Evolutionary conservation across 2,797 vertebrate species (phyloP), one percentile per base, ranked within the genome.

Genomic region (Sebastes kiyomatsui): DNA sequence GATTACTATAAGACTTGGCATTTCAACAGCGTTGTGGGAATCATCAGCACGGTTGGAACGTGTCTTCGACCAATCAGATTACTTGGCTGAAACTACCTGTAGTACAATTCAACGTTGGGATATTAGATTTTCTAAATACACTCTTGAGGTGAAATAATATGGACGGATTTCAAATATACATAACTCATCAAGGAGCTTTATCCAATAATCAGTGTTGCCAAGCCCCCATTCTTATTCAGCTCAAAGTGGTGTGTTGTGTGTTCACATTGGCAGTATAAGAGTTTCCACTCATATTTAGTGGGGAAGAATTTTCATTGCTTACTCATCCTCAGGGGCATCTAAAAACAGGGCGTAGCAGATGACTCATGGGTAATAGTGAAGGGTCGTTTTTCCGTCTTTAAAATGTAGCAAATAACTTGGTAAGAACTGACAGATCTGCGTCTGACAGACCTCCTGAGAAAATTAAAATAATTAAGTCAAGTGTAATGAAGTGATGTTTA

Each of bases 311-410:
- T 88, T 80, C 33, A 71, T 72, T 83, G 72, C 84, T 72, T 71
- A 76, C 75, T 87, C 86, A 80, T 92, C 91, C 89, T 90, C 73
- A n/a, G 88, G 83, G 90, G 74, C 81, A 30, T 67, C 81, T 91
- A 83, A 87, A 83, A 54, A 73, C 70, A 64, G 80, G 67, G 85
- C 4, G 82, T 87, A 87, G 83, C 88, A 69, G n/a, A 88, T 91
- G 90, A 93, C 25, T 91, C 84, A 90, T 42, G 54, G 59, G 71
- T 76, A 67, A 33, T 23, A 58, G 52, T 28, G 62, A 7, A 11
- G 72, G 71, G 54, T 28, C 33, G 59, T 68, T 75, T 84, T 80
- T 77, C 35, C 65, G 60, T 58, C 62, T 64, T 42, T 67, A 72
- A 55, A 79, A 74, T 77, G 25, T 60, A 76, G 75, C 52, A 66